Percentiles rank a stretch among this genome's conserved stretches.
Conservation (phyloP, 2,797 vertebrate species). For the Sebastes aleutianus region DNA sequence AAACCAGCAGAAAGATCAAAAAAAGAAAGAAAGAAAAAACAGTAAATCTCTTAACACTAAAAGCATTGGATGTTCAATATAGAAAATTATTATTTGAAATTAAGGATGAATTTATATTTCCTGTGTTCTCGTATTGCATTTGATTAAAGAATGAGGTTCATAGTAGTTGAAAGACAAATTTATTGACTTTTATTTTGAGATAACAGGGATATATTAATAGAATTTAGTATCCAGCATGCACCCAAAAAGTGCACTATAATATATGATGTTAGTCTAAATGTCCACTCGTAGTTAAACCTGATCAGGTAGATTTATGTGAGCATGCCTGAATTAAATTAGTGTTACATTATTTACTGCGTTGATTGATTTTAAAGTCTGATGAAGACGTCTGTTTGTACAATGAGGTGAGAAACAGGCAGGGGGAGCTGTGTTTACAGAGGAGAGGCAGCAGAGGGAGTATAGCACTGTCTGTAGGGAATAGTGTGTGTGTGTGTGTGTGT, state of each 20-base stretch:
- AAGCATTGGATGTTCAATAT: neutral
- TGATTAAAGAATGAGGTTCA: neutral
- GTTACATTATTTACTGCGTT: neutral
- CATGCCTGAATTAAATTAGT: neutral
- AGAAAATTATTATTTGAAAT: neutral
- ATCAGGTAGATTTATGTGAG: neutral
- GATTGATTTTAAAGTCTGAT: neutral
- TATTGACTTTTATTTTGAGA: neutral
- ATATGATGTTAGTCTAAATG: neutral
- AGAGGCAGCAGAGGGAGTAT: constrained; percentile 74
- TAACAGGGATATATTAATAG: neutral
- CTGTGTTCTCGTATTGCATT: neutral
- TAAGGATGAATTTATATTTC: neutral
- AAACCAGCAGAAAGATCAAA: neutral
- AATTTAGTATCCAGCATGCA: neutral
- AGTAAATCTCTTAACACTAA: neutral
- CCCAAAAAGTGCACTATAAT: neutral
- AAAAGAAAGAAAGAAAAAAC: neutral
- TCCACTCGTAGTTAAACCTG: neutral
- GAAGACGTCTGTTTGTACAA: neutral
- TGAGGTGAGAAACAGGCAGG: constrained; percentile 23
- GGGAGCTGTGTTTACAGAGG: constrained; percentile 73
- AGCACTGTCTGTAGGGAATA: constrained; percentile 45
- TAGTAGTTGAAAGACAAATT: neutral
- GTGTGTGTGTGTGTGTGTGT: neutral